phyloP scores from a whole-genome alignment of 30 jellyfish, hydroid and myxozoan species.

The Hydractinia symbiolongicarpus region DNA sequence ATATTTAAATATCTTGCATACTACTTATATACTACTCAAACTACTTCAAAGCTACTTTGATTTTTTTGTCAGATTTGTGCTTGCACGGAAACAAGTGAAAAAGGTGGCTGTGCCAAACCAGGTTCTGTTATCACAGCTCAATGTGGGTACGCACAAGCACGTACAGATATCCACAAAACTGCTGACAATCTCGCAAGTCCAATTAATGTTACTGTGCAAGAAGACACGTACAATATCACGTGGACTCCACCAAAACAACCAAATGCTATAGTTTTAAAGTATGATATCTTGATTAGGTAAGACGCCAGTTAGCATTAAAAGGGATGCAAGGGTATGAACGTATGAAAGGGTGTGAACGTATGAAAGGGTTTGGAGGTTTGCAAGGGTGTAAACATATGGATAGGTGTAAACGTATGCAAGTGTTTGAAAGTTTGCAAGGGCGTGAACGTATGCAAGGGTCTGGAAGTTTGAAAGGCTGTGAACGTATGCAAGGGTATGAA shows the following conservation, averaged over 20 bases:
- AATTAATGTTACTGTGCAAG: constrained; percentile 39
- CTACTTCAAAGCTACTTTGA: not conserved
- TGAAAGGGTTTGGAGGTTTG: too few species aligned
- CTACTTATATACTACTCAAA: too few species aligned
- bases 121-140: constrained; percentile 17
- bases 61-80: constrained; percentile 37
- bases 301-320: not conserved
- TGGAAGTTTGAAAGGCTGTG: too few species aligned
- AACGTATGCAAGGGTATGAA: too few species aligned
- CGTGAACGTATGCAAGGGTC: too few species aligned
- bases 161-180: constrained; percentile 56
- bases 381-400: too few species aligned
- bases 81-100: constrained; percentile 24
- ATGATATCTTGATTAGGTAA: constrained; percentile 71
- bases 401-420: too few species aligned
- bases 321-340: too few species aligned
- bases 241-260: constrained; percentile 83
- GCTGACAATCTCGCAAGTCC: constrained; percentile 58
- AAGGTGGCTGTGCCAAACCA: constrained; percentile 47
- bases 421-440: too few species aligned
- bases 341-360: too few species aligned
- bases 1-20: too few species aligned
- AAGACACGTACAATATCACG: constrained; percentile 37
- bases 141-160: constrained; percentile 68
- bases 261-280: constrained; percentile 69